Conservation (phyloP, 1,140 invertebrate genomes). For the Bemisia tabaci region DNA sequence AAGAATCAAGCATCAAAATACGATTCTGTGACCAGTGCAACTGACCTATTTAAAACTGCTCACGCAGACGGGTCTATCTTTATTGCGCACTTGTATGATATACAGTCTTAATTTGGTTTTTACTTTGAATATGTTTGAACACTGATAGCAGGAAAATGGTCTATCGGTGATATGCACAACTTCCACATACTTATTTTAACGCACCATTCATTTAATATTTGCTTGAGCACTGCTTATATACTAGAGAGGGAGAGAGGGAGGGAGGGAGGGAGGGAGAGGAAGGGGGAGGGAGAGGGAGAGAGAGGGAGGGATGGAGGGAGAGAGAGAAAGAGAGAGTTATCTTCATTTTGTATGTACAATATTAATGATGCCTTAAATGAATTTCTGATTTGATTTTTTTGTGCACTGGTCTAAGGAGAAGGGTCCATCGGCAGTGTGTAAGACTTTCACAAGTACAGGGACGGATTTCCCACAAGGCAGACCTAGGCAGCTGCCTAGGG, state of each 20-base stretch:
- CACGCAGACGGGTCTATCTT: background rate
- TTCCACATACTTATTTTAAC: background rate
- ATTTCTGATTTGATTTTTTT: too few species aligned
- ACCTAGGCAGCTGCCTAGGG: too few species aligned
- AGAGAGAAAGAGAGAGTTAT: conserved; percentile 9
- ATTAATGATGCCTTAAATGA: too few species aligned
- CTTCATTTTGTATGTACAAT: background rate
- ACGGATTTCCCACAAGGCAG: too few species aligned
- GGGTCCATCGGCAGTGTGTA: too few species aligned
- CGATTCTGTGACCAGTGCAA: too few species aligned
- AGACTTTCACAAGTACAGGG: too few species aligned
- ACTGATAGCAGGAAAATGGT: background rate
- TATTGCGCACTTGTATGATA: background rate
- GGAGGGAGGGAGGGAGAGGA: conserved; percentile 7
- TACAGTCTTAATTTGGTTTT: background rate
- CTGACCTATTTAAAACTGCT: too few species aligned
- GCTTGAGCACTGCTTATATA: background rate
- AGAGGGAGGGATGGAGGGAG: conserved; percentile 8
- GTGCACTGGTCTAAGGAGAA: too few species aligned
- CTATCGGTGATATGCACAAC: background rate
- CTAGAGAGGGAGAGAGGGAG: conserved; percentile 8
- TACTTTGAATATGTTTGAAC: background rate
- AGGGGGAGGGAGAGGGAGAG: conserved; percentile 9
- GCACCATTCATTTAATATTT: background rate
- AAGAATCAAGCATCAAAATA: too few species aligned